phyloP scores from a whole-genome alignment of 2,113 vertebrate species.

The Myotis yumanensis region DNA sequence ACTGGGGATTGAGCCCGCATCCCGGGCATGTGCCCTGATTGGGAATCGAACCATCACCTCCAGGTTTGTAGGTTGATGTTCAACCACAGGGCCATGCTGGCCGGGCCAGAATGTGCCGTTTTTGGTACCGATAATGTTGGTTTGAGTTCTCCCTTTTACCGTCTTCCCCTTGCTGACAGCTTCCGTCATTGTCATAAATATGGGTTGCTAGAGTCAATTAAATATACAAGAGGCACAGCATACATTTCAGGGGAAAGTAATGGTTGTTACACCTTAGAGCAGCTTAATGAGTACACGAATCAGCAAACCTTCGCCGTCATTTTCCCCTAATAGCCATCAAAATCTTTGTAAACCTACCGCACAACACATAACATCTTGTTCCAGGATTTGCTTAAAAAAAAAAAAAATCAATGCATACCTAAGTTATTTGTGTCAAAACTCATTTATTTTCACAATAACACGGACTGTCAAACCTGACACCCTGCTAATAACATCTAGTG shows the following conservation, averaged over 20 bases:
- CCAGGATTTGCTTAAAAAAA: constrained; percentile 84
- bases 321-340: constrained; percentile 87
- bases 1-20: too few relatives aligned
- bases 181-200: constrained; percentile 72
- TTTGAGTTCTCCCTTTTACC: constrained; percentile 54
- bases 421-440: constrained; percentile 92
- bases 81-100: too few relatives aligned
- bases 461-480: constrained; percentile 89
- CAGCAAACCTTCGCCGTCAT: constrained; percentile 83
- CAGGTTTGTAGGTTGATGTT: too few relatives aligned
- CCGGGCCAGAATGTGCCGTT: not conserved
- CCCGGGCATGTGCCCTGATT: too few relatives aligned
- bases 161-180: constrained; percentile 69
- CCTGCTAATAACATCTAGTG: constrained; percentile 88
- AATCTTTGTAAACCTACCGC: constrained; percentile 84
- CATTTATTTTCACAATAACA: constrained; percentile 92
- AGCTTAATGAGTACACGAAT: constrained; percentile 88
- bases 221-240: constrained; percentile 79
- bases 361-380: constrained; percentile 85
- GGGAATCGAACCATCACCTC: too few relatives aligned
- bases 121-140: constrained; percentile 42
- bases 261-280: constrained; percentile 84
- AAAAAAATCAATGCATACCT: constrained; percentile 89
- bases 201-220: constrained; percentile 74
- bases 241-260: constrained; percentile 80